Conservation (phyloP, 2,888 invertebrate genomes). For the Dorcus hopei region DNA sequence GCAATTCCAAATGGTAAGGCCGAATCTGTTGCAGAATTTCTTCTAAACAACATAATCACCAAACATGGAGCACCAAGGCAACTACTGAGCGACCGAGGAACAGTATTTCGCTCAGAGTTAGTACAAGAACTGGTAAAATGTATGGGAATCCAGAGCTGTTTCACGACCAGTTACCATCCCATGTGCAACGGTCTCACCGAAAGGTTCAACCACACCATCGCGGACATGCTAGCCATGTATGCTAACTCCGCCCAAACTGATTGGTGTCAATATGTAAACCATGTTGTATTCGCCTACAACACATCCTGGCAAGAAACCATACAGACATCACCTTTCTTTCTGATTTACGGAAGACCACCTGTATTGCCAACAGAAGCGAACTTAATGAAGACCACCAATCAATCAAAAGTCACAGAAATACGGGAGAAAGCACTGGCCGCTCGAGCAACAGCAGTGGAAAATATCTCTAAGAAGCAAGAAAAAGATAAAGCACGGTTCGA, state of each 20-base stretch:
- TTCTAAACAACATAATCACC: neutral
- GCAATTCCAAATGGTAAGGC: conserved; percentile 8
- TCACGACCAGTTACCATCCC: conserved; percentile 1
- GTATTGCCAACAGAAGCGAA: conserved; percentile 25
- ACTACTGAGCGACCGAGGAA: neutral
- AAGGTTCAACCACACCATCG: too few species aligned
- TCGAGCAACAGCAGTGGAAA: too few species aligned
- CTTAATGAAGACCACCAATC: conserved; percentile 9
- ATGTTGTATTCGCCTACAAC: conserved; percentile 29
- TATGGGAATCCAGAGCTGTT: neutral
- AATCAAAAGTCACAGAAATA: neutral
- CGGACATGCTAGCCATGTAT: too few species aligned
- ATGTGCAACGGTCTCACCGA: too few species aligned
- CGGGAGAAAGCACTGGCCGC: too few species aligned
- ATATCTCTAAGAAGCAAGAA: too few species aligned
- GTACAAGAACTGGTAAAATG: conserved; percentile 6
- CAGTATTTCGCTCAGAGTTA: neutral
- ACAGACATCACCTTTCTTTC: conserved; percentile 12
- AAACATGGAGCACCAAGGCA: neutral
- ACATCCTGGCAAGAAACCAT: conserved; percentile 26
- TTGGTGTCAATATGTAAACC: neutral
- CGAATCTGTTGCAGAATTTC: conserved; percentile 6
- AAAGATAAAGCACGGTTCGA: too few species aligned
- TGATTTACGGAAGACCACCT: neutral
- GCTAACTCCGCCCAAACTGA: too few species aligned